Base-by-base conservation (phyloP, 2,888 invertebrate species). In the Eupithecia vulgata region DNA sequence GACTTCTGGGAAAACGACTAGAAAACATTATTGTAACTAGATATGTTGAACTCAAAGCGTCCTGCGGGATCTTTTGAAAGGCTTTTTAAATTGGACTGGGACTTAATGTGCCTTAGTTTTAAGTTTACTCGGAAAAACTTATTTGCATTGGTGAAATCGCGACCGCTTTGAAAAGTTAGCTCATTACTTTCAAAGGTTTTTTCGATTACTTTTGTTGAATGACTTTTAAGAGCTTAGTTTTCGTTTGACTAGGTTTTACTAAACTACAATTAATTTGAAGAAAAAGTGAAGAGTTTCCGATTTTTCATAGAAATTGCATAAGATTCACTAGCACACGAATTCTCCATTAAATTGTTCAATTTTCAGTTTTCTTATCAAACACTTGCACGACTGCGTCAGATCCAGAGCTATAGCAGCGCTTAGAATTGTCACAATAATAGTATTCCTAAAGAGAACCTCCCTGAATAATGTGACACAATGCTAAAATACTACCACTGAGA, bases 11-110 rank as follows among this genome's bases (percentile, higher is more conserved):
- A 76, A 76, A 79, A 76, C 76, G 72, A 71, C 70, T 74, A 71
- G 79, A 76, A 76, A 78, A 76, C 75, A 65, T 73, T 76, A 78
- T 74, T 73, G 76, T 73, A 77, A 78, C 75, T 75, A 80, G 81
- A 81, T 81, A 84, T 81, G 79, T 73, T 73, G 76, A 76, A 68
- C 79, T 75, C 76, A 71, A 77, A 78, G 75, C 74, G 75, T 76
- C 79, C 74, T 70, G 68, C 57, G 80, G 78, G 76, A 77, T 74
- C 73, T 67, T 74, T 71, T 76, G 78, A 77, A 76, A 79, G 78
- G 75, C 75, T 71, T 79, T 70, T 78, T 80, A 81, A 84, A 85
- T 85, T 85, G 85, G 78, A 83, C 81, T 80, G 83, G 83, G 85
- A 84, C 80, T 76, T 82, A 79, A 81, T 78, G 77, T 77, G 80